Evolutionary conservation across 2,888 invertebrate species (phyloP).

Genomic region (Epistrophe grossulariae): DNA sequence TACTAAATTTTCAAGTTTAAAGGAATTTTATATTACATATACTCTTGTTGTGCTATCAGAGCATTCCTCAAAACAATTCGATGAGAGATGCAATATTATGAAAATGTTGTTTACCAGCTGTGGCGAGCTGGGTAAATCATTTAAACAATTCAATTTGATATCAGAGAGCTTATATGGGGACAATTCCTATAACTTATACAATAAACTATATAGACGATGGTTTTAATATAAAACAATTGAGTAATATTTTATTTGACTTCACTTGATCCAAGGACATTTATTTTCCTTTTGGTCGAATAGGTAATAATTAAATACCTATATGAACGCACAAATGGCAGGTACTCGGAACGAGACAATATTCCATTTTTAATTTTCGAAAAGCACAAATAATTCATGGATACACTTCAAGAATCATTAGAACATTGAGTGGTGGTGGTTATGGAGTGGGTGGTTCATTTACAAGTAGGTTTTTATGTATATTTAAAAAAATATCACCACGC

Average conservation of each 20-base stretch:
- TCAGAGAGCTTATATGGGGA: not conserved
- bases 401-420: too few species aligned
- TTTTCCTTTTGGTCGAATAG: not conserved
- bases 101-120: constrained; percentile 3
- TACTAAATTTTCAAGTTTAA: not conserved
- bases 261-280: not conserved
- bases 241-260: not conserved
- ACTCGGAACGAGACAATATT: too few species aligned
- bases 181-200: not conserved
- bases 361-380: too few species aligned
- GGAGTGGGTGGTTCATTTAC: too few species aligned
- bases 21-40: not conserved
- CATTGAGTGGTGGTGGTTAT: too few species aligned
- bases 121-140: not conserved
- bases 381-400: too few species aligned
- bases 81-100: not conserved
- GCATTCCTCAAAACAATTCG: constrained; percentile 1
- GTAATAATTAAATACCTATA: too few species aligned
- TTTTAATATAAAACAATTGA: not conserved
- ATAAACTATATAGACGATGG: not conserved
- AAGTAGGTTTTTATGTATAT: too few species aligned
- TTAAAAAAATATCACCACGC: too few species aligned
- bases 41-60: not conserved
- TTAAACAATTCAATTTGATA: constrained; percentile 1
- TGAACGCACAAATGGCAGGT: too few species aligned